These are phyloP conservation scores for human DNA, from an alignment of 2,113 vertebrate species.

Conservation along the genomic window GRCh38 chr18:25079001-25079500, in stretches of 20 bases:
- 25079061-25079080: slow-evolving; percentile 28
- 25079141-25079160: slow-evolving; percentile 5
- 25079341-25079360: background rate
- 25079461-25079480: slow-evolving; percentile 60
- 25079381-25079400: slow-evolving; percentile 45
- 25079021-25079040: slow-evolving; percentile 47
- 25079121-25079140: slow-evolving; percentile 37
- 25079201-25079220: slow-evolving; percentile 9
- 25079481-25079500: slow-evolving; percentile 43
- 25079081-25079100: slow-evolving; percentile 52
- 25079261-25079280: background rate
- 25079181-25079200: background rate
- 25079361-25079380: background rate
- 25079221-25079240: background rate
- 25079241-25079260: background rate
- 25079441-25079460: slow-evolving; percentile 65
- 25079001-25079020: slow-evolving; percentile 62
- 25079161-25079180: slow-evolving; percentile 37
- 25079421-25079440: slow-evolving; percentile 54
- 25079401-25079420: background rate
- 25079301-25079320: background rate
- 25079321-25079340: background rate
- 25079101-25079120: slow-evolving; percentile 58
- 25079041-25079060: slow-evolving; percentile 52
- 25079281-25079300: background rate